phyloP scores from a whole-genome alignment of 2,888 invertebrate species.

The Amblyjoppa fuscipennis region DNA sequence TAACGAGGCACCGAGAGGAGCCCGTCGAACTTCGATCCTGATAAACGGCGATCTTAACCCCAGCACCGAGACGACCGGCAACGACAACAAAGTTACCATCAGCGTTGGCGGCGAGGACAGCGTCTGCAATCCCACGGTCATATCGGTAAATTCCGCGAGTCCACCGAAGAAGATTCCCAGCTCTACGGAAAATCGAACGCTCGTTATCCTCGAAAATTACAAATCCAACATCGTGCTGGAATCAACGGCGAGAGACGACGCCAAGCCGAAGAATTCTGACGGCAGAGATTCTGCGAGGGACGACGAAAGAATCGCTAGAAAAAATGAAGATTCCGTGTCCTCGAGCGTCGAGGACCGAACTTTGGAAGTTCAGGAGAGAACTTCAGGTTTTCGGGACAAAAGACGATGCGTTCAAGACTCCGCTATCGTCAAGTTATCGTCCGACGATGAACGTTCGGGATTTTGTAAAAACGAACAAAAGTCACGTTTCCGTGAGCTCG shows the following conservation, averaged over 20 bases:
- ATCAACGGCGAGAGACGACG: conserved; percentile 63
- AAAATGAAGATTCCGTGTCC: conserved; percentile 9
- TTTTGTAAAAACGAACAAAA: conserved; percentile 40
- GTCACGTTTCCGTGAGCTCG: conserved; percentile 55
- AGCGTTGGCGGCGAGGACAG: conserved; percentile 85
- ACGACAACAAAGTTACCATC: conserved; percentile 85
- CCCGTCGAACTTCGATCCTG: conserved; percentile 89
- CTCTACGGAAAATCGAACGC: conserved; percentile 80
- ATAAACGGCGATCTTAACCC: conserved; percentile 78
- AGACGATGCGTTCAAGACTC: not conserved
- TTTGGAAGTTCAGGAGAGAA: conserved; percentile 17
- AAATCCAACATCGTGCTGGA: conserved; percentile 82
- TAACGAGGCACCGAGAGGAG: conserved; percentile 85
- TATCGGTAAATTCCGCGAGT: conserved; percentile 78
- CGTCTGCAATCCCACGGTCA: conserved; percentile 83
- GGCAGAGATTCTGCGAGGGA: not conserved
- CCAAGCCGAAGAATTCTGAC: conserved; percentile 26
- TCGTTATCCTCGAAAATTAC: conserved; percentile 84
- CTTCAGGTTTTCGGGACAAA: not conserved
- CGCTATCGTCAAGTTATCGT: conserved; percentile 11
- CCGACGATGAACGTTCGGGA: conserved; percentile 35
- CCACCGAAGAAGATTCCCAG: conserved; percentile 77
- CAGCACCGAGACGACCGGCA: conserved; percentile 62
- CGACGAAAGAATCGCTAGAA: conserved; percentile 17
- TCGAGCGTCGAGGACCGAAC: conserved; percentile 10